A percentile compares a stretch with the other conserved stretches of the same genome.
Conservation (phyloP, 2,888 invertebrate species). For the Himalopsyche tibetana region DNA sequence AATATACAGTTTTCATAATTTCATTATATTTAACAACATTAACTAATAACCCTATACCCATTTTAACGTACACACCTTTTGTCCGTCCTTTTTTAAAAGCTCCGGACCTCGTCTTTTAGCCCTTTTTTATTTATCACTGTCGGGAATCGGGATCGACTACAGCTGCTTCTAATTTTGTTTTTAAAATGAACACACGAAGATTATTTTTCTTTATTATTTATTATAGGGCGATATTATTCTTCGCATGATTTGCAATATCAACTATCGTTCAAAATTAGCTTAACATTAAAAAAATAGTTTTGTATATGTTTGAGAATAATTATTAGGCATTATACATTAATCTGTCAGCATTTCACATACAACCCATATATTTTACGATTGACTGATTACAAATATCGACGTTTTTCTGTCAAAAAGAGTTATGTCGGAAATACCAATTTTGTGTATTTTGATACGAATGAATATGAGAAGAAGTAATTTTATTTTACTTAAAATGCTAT, state of each 20-base stretch:
- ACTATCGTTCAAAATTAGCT: not conserved
- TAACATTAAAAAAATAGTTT: too few species aligned
- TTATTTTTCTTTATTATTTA: not conserved
- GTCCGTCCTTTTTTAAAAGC: constrained; percentile 31
- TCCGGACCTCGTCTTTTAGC: constrained; percentile 40
- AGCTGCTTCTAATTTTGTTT: constrained; percentile 15
- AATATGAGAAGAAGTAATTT: too few species aligned
- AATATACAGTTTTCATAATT: too few species aligned
- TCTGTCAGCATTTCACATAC: too few species aligned
- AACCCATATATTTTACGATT: too few species aligned
- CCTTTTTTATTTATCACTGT: constrained; percentile 47
- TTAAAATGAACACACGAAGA: not conserved
- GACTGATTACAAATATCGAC: too few species aligned
- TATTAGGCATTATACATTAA: too few species aligned
- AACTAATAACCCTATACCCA: constrained; percentile 4
- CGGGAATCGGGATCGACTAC: not conserved
- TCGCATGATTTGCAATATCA: not conserved
- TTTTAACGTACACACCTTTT: constrained; percentile 47
- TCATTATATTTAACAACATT: not conserved
- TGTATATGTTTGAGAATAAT: too few species aligned
- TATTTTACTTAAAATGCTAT: too few species aligned
- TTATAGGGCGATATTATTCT: not conserved
- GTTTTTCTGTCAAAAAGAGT: too few species aligned
- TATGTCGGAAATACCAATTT: too few species aligned
- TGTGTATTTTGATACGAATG: too few species aligned